Evolutionary conservation across 2,113 vertebrate genomes (phyloP).

Genomic region (Oryctolagus cuniculus): mOryCun1.1 NC_091442.1:84946501-84947000

Average conservation of each 20-base stretch:
- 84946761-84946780: not conserved
- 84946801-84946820: not conserved
- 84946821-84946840: slow-evolving; percentile 22
- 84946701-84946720: not conserved
- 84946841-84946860: not conserved
- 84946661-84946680: not conserved
- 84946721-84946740: not conserved
- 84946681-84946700: not conserved
- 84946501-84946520: not conserved
- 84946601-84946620: not conserved
- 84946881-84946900: not conserved
- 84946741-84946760: not conserved
- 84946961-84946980: not conserved
- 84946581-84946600: not conserved
- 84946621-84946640: not conserved
- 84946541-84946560: not conserved
- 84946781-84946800: not conserved
- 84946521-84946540: not conserved
- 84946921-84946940: not conserved
- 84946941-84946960: not conserved
- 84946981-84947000: not conserved
- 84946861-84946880: not conserved
- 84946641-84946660: not conserved
- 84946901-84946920: not conserved
- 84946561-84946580: not conserved